Base-by-base conservation (phyloP, 2,888 invertebrate species). In the Lapara coniferarum region DNA sequence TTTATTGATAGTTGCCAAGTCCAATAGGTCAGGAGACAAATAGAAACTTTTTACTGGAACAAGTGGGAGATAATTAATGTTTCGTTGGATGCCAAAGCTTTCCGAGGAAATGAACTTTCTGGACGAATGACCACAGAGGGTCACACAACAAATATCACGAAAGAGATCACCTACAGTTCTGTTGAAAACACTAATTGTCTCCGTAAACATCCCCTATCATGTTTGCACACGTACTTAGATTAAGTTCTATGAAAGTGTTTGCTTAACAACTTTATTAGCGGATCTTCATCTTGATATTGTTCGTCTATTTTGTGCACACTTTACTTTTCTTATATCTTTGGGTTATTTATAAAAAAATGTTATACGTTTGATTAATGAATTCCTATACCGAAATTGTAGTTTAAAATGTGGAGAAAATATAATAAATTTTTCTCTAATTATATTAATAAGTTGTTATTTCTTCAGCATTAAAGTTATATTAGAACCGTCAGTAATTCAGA, bases 141-240 rank as follows among this genome's bases (percentile, higher is more conserved):
- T 69, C 67, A 55, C 67, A 69, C 56, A 69, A 69, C 67, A 74
- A 77, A 75, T 67, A 72, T 75, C 74, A 75, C 77, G 73, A 71
- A 72, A 70, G 75, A 72, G 75, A 75, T 71, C 71, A 75, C 70
- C 67, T 75, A 69, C 69, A 71, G 72, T 77, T 78, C 74, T 67
- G 69, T 69, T 71, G 52, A 66, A 46, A 77, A 72, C 70, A 72
- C 73, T 81, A 78, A 82, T 82, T 82, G 78, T 75, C 73, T 73
- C 73, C 76, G 78, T 78, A 79, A 80, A 79, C 77, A 71, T 57
- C 66, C 44, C 71, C 72, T 67, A 74, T 66, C 69, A 68, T 74
- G 76, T 75, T 72, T 69, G 70, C 75, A 72, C 79, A 77, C 77
- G 77, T 80, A 73, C 74, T 67, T 70, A 73, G 71, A 75, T 77